phyloP scores from a whole-genome alignment of 2,113 vertebrate species.

The Oryzias javanicus region DNA sequence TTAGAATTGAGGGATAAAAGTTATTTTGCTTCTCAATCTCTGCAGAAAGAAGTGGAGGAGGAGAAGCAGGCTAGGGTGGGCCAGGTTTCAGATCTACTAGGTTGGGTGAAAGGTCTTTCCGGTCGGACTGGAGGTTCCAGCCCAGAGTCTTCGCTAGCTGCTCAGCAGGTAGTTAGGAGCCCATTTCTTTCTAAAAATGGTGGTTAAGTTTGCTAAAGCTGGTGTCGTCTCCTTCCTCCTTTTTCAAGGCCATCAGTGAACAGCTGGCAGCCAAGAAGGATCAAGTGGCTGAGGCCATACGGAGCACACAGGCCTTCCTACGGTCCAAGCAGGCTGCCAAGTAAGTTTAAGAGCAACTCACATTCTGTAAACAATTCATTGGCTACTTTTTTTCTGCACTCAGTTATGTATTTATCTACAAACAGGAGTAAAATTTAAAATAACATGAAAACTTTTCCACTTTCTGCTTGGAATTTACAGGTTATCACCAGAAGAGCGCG shows the following conservation, averaged over 20 bases:
- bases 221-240: not conserved
- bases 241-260: slow-evolving; percentile 82
- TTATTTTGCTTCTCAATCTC: not conserved
- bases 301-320: slow-evolving; percentile 91
- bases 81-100: slow-evolving; percentile 89
- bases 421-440: no score
- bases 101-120: slow-evolving; percentile 85
- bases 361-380: not conserved
- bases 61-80: slow-evolving; percentile 90
- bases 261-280: slow-evolving; percentile 88
- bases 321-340: slow-evolving; percentile 91
- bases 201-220: not conserved
- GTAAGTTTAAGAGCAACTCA: slow-evolving; percentile 75
- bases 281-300: slow-evolving; percentile 88
- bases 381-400: no score
- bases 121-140: slow-evolving; percentile 69
- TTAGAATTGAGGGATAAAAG: not conserved
- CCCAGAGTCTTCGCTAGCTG: slow-evolving; percentile 85
- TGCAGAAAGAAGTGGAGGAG: slow-evolving; percentile 96
- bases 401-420: no score
- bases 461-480: slow-evolving; percentile 61
- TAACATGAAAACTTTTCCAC: not conserved
- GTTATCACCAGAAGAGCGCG: slow-evolving; percentile 85
- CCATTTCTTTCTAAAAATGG: not conserved
- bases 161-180: slow-evolving; percentile 83